phyloP scores from a whole-genome alignment of 1,140 invertebrate genomes.

The Penaeus vannamei region DNA sequence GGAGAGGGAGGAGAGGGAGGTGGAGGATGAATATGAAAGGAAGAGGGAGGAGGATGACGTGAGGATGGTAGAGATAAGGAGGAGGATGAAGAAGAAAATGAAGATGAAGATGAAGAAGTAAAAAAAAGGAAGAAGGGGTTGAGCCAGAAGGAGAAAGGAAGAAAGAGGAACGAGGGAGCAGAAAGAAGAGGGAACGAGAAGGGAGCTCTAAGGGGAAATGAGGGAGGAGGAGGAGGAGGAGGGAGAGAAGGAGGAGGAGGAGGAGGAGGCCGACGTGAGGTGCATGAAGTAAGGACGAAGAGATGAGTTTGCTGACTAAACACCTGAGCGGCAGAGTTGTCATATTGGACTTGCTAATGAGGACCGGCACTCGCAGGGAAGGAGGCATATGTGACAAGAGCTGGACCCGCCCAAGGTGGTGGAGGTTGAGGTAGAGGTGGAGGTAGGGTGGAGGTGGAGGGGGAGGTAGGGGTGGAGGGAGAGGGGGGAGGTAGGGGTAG shows the following conservation, averaged over 20 bases:
- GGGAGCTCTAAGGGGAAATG: not conserved
- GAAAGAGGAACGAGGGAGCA: not conserved
- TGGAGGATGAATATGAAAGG: not conserved
- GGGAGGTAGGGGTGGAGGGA: too few relatives aligned
- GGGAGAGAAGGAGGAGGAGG: not conserved
- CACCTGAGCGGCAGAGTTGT: conserved; percentile 42
- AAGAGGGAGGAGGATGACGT: not conserved
- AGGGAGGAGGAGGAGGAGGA: not conserved
- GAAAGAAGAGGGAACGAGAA: not conserved
- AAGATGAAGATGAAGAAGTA: not conserved
- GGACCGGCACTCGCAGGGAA: conserved; percentile 18
- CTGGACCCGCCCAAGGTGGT: conserved; percentile 2
- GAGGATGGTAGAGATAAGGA: not conserved
- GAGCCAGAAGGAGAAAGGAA: not conserved
- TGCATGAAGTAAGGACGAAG: not conserved
- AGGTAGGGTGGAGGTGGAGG: not conserved
- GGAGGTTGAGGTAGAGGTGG: conserved; percentile 9
- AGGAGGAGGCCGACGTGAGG: not conserved
- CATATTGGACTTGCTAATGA: conserved; percentile 59
- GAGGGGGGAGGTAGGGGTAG: too few relatives aligned
- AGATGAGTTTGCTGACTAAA: conserved; percentile 54
- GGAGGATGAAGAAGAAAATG: not conserved
- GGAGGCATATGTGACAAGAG: too few relatives aligned
- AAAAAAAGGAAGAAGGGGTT: not conserved
- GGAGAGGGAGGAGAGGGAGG: not conserved